Evolutionary conservation across 35 echinoderm and acorn worm species (phyloP), one percentile per base, ranked within the genome.

Genomic region (Acanthaster planci): DNA sequence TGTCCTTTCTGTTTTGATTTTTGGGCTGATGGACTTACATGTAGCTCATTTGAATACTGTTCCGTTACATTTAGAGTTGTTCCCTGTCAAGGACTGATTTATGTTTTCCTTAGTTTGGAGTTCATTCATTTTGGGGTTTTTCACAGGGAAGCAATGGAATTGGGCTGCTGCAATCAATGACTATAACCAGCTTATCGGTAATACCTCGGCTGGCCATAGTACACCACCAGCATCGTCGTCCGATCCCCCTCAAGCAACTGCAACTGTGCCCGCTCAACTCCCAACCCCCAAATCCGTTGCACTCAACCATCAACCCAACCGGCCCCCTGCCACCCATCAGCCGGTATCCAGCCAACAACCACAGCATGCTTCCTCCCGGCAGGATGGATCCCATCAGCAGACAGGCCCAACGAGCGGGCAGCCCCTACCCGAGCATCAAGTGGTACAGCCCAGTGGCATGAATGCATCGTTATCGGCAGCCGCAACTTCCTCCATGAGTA

Each of bases 141-240:
- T 26, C 14, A 72, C 64, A 72, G 64, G 64, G 64, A 72, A 72
- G 23, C 64, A 72, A 72, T 72, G 64, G 64, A 72, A 72, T 72
- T 16, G 23, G 0, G 10, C 1, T 0, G 64, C 64, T 10, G 64
- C 64, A 26, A 35, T 35, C 21, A 34, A 72, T 7, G 64, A 72
- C 8, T 72, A 72, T 26, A 72, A 12, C 26, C 64, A 72, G 34
- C 23, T 72, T 27, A 72, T 26, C 14, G 34, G 64, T 34, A 72
- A 8, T 26, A 59, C 19, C 56, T 12, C 64, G 4, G 42, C 42
- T 12, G 12, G 12, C 42, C 42, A n/a, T n/a, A 47, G 42, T 47
- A 12, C 42, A 47, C 42, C 42, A 26, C 23, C 64, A 0, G 8
- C 64, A 3, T 29, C 64, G 1, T 72, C 64, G 21, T 27, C 12